A percentile compares a stretch with the other conserved stretches of the same genome.
phyloP scores from a whole-genome alignment of 2,888 invertebrate genomes.

The Cheilosia variabilis region DNA sequence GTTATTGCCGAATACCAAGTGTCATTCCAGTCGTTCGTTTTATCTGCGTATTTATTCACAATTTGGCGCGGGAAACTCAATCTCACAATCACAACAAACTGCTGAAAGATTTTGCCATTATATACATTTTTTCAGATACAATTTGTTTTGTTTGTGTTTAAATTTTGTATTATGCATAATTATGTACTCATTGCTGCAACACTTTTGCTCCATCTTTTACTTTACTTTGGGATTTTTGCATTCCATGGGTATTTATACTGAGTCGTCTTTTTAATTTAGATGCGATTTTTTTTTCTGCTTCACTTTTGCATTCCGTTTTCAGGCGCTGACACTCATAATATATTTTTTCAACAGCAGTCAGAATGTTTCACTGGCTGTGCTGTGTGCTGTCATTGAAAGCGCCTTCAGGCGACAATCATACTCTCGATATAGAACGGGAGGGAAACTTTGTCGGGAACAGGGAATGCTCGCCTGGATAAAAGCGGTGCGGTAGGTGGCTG shows the following conservation, averaged over 20 bases:
- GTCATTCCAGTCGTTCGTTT: too few relatives aligned
- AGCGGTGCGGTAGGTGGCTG: conserved; percentile 55
- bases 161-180: not conserved
- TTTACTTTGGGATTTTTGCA: conserved; percentile 18
- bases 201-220: conserved; percentile 10
- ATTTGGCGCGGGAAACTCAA: too few relatives aligned
- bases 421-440: conserved; percentile 22
- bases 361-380: conserved; percentile 39
- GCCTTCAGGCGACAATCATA: conserved; percentile 64
- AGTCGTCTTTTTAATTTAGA: conserved; percentile 12
- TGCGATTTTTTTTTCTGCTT: conserved; percentile 3
- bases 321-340: conserved; percentile 20
- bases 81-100: conserved; percentile 5
- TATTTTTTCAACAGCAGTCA: conserved; percentile 39
- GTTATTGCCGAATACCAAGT: too few relatives aligned
- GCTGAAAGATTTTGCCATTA: conserved; percentile 18
- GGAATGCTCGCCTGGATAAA: conserved; percentile 18
- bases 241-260: not conserved
- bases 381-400: conserved; percentile 56
- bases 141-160: conserved; percentile 8
- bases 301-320: conserved; percentile 36
- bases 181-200: not conserved
- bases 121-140: conserved; percentile 8
- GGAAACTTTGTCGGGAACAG: not conserved
- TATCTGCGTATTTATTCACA: too few relatives aligned